Evolutionary conservation across 2,113 vertebrate genomes (phyloP), one percentile per base, ranked within the genome.

Genomic region (Triplophysa siluroides): DNA sequence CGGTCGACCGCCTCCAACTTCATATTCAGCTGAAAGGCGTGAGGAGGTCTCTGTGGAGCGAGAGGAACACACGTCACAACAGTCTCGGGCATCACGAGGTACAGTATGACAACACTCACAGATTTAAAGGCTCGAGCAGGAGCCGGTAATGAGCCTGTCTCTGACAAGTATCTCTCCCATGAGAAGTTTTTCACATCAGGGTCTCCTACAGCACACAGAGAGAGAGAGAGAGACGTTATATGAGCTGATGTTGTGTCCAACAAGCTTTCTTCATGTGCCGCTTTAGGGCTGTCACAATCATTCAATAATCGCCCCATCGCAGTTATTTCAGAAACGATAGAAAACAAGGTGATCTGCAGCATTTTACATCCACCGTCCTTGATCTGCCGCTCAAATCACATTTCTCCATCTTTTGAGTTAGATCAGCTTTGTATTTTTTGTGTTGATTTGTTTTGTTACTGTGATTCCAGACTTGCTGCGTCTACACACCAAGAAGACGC

Each of bases 51-150:
- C 95, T 96, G 85, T 21, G 86, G 12, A 21, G 23, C 54, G 65
- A 45, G 21, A 60, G 24, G 45, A 23, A 64, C 21, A 29, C 21
- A 41, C 8, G 66, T 79, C n/a, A 62, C 6, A 50, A 19, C 64
- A 19, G 7, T 8, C 12, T 14, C 47, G 2, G 14, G 4, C 47
- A 50, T 13, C 14, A 13, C 47, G 14, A 50, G 11, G 11, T 56
- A 1, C 5, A 18, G 7, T 18, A 56, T 56, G 52, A 16, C 19
- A 10, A 29, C 54, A 47, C 74, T 92, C 63, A 95, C 94, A 90
- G 90, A 90, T 95, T 96, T 96, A 88, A 96, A 96, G 86, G 95
- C 94, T 76, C 94, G 92, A 80, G 94, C 94, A 87, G 94, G 94
- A 80, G 93, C 93, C 84, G 94, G 93, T 85, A 94, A 90, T 72